Conservation (phyloP, 2,113 vertebrate species). For the Hippocampus guttulatus region DNA sequence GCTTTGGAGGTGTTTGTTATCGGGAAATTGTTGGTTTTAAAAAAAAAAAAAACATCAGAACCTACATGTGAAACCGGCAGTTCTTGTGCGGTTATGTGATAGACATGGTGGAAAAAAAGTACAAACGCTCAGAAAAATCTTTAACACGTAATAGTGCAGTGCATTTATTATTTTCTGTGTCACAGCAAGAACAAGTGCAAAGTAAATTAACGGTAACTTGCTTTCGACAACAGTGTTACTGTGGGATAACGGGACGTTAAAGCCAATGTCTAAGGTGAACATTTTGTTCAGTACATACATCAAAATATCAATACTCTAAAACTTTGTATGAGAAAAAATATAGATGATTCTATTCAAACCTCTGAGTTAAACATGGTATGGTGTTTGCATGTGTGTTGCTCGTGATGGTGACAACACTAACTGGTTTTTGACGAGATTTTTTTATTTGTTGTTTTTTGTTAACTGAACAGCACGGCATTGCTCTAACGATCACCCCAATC, state of each 20-base stretch:
- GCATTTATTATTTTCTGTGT: slow-evolving; percentile 52
- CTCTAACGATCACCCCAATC: slow-evolving; percentile 9
- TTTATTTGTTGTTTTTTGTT: slow-evolving; percentile 6
- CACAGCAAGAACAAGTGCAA: slow-evolving; percentile 48
- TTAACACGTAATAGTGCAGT: slow-evolving; percentile 22
- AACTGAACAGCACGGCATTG: slow-evolving; percentile 27
- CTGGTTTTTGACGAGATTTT: slow-evolving; percentile 20
- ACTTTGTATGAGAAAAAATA: slow-evolving; percentile 11
- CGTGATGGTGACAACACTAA: slow-evolving; percentile 26
- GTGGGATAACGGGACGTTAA: background rate
- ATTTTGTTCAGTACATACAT: slow-evolving; percentile 39
- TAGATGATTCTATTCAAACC: slow-evolving; percentile 29
- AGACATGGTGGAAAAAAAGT: background rate
- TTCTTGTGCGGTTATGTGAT: background rate
- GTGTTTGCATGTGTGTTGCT: slow-evolving; percentile 17
- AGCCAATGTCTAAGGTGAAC: slow-evolving; percentile 36
- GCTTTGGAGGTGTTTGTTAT: background rate
- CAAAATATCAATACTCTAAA: slow-evolving; percentile 23
- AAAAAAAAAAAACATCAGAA: background rate
- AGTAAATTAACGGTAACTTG: slow-evolving; percentile 9
- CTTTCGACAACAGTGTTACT: slow-evolving; percentile 27
- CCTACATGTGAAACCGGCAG: background rate
- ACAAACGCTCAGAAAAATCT: slow-evolving; percentile 1
- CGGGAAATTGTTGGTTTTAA: background rate
- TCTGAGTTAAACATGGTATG: slow-evolving; percentile 18